Evolutionary conservation across 2,797 vertebrate species (phyloP), one percentile per base, ranked within the genome.

Genomic region (Micrastur ruficollis): DNA sequence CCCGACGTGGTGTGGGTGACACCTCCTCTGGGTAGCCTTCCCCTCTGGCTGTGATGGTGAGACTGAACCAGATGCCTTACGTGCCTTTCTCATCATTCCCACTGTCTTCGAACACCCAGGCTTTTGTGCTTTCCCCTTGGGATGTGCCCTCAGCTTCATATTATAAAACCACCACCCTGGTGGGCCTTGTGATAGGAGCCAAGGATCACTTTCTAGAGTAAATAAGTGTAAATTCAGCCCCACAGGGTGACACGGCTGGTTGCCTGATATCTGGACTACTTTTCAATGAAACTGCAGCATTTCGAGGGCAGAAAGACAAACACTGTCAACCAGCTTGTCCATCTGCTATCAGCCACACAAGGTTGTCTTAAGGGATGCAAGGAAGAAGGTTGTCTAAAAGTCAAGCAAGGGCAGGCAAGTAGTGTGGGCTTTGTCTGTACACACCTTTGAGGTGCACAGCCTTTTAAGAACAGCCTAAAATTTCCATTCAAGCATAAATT

Each of bases 241-340:
- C 34, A 29, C 0, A 5, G 42, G 8, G 13, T 8, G 34, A 36
- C 18, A 55, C 1, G 3, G 6, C 36, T 61, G 16, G 12, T 83
- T 86, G 6, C 12, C 20, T 93, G 44, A 47, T 59, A 14, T 12
- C 25, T 36, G n/a, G 46, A 29, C 42, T 89, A 9, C 29, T 83
- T 90, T 78, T 50, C 73, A 52, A 42, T 71, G 67, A 66, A 66
- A 56, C 12, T 55, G 14, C 25, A 25, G 14, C 42, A 34, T 78
- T 82, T 93, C 26, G 21, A 44, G 17, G 15, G 8, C 59, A 87
- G n/a, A 80, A 92, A 42, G 18, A 25, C 12, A 81, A 56, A 56
- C 56, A 15, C 36, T 74, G 5, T 46, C 27, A 73, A 42, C 3
- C 7, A 55, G 17, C 10, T 67, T 67, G n/a, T 38, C n/a, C 32